Conservation (phyloP, 1,140 invertebrate species). For the Theocolax elegans region DNA sequence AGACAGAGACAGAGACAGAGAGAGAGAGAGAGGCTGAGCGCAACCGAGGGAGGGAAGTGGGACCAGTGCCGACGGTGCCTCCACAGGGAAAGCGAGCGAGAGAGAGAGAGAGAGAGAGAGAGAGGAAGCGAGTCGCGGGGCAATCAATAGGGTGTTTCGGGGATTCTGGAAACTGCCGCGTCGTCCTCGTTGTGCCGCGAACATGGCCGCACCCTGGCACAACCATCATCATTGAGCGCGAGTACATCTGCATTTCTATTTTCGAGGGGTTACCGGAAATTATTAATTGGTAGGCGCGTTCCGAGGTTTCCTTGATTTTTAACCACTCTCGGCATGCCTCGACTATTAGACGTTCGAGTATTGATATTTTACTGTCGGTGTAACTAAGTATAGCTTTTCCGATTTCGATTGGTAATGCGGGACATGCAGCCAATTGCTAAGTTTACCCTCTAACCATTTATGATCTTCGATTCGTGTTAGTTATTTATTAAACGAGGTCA, state of each 20-base stretch:
- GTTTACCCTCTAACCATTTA: too few species aligned
- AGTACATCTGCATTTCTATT: too few species aligned
- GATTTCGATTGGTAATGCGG: not conserved
- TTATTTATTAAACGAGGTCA: too few species aligned
- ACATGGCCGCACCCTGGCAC: slow-evolving; percentile 58
- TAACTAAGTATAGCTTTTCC: not conserved
- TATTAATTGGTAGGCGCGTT: not conserved
- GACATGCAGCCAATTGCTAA: too few species aligned
- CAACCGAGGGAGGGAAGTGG: slow-evolving; percentile 55
- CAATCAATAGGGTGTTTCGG: slow-evolving; percentile 75
- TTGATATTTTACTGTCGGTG: slow-evolving; percentile 5
- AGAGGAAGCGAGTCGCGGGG: slow-evolving; percentile 49
- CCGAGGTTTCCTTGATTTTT: not conserved
- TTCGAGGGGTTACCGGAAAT: too few species aligned
- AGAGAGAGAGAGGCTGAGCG: slow-evolving; percentile 48
- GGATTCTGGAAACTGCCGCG: slow-evolving; percentile 68
- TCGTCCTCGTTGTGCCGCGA: slow-evolving; percentile 49
- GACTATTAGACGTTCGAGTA: not conserved
- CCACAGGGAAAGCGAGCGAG: too few species aligned
- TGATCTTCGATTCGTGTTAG: too few species aligned
- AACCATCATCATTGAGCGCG: too few species aligned
- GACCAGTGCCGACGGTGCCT: slow-evolving; percentile 57
- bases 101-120: not conserved
- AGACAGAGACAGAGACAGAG: slow-evolving; percentile 40
- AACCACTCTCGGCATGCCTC: not conserved